Evolutionary conservation across 2,113 vertebrate genomes (phyloP).

Genomic region (Melospiza melodia): DNA sequence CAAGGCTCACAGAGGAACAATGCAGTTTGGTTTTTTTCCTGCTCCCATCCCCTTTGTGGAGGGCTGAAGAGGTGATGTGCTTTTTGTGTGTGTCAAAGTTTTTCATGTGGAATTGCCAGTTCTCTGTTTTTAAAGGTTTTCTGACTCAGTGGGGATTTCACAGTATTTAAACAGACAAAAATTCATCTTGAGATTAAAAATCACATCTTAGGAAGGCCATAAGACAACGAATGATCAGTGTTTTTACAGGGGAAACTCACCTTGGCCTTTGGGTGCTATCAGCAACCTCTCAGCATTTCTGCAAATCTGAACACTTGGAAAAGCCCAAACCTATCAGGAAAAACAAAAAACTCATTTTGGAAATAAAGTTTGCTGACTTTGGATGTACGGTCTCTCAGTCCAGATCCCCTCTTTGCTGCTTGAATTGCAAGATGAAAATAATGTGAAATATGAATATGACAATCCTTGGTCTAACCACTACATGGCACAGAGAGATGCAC

Average conservation of each 20-base stretch:
- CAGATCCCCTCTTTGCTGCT: neutral
- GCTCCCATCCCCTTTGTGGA: neutral
- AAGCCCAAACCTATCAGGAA: neutral
- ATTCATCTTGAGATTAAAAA: neutral
- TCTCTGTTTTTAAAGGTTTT: neutral
- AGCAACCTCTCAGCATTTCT: neutral
- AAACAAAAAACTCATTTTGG: neutral
- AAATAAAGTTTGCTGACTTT: neutral
- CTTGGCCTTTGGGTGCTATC: neutral
- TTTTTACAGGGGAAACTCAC: neutral
- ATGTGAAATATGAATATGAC: neutral
- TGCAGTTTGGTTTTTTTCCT: neutral
- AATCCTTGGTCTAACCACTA: neutral
- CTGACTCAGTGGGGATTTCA: neutral
- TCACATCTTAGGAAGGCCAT: neutral
- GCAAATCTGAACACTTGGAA: neutral
- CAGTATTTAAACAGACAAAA: neutral
- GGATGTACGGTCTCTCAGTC: neutral
- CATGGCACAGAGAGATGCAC: accelerated
- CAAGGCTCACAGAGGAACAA: neutral
- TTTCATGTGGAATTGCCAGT: neutral
- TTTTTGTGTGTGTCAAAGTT: neutral
- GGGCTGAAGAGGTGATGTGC: neutral
- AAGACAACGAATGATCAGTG: neutral
- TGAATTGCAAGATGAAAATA: neutral